phyloP scores from a whole-genome alignment of 1,140 invertebrate genomes.

The Pseudoatta argentina region DNA sequence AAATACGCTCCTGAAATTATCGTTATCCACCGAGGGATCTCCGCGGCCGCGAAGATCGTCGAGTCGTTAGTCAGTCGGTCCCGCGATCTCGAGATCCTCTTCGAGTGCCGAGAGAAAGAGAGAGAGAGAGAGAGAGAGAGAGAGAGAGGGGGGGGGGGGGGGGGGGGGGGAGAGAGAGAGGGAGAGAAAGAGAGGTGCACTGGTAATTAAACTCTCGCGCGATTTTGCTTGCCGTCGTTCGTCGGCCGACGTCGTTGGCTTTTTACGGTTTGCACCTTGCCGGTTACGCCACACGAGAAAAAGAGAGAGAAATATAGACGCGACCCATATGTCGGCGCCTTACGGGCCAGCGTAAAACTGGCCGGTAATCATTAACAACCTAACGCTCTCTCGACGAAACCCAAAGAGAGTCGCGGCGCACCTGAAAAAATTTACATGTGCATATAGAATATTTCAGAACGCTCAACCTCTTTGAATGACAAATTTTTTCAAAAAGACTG shows the following conservation, averaged over 20 bases:
- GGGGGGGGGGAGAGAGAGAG: constrained; percentile 53
- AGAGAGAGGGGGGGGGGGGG: too few species aligned
- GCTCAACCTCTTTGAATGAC: neutral
- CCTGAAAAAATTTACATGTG: constrained; percentile 50
- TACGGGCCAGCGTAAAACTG: constrained; percentile 58
- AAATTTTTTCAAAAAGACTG: neutral
- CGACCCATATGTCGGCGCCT: constrained; percentile 24
- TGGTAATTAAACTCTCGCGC: constrained; percentile 73
- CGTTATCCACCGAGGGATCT: constrained; percentile 71
- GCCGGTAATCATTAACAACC: constrained; percentile 72
- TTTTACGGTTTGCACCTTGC: constrained; percentile 67
- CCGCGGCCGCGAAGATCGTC: constrained; percentile 50
- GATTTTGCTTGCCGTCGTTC: constrained; percentile 66
- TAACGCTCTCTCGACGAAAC: constrained; percentile 53
- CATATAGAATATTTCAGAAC: neutral
- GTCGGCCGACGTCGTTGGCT: constrained; percentile 51
- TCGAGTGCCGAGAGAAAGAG: constrained; percentile 43
- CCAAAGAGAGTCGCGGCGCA: constrained; percentile 60
- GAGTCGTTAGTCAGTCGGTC: constrained; percentile 68
- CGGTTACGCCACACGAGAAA: constrained; percentile 2
- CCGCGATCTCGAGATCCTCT: constrained; percentile 53
- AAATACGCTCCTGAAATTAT: constrained; percentile 69
- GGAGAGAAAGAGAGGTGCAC: constrained; percentile 26
- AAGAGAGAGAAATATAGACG: neutral
- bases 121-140: constrained; percentile 43